Evolutionary conservation across 2,797 vertebrate species (phyloP).

Genomic region (Notamacropus eugenii): DNA sequence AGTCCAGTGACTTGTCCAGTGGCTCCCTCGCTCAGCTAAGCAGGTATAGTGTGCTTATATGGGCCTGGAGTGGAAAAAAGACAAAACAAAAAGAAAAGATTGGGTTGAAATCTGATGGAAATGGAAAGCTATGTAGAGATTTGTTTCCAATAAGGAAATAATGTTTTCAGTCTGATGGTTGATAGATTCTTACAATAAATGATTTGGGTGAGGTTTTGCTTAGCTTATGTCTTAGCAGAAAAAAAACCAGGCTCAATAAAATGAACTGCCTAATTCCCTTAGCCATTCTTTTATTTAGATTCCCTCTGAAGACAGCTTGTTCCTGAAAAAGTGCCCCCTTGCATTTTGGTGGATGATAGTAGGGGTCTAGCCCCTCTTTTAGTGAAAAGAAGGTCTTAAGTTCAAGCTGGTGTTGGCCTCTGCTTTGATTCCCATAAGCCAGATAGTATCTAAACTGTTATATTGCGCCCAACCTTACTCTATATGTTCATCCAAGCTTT

Average conservation of each 20-base stretch:
- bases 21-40: constrained; percentile 90
- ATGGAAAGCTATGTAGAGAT: background rate
- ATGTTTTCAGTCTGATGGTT: background rate
- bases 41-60: constrained; percentile 85
- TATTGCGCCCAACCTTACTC: background rate
- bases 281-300: background rate
- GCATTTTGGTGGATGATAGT: background rate
- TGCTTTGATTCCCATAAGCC: background rate
- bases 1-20: constrained; percentile 88
- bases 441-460: background rate
- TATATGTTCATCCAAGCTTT: background rate
- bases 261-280: background rate
- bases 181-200: background rate
- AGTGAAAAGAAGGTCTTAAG: background rate
- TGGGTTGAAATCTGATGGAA: background rate
- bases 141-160: background rate
- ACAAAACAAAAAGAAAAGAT: too few relatives aligned
- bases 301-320: background rate
- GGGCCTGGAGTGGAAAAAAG: background rate
- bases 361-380: background rate
- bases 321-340: background rate
- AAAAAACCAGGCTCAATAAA: background rate
- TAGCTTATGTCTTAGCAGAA: background rate
- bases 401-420: background rate
- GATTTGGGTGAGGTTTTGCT: background rate